A percentile compares a stretch with the other conserved stretches of the same genome.
phyloP scores from a whole-genome alignment of 2,113 vertebrate species.

The Leptosomus discolor region DNA sequence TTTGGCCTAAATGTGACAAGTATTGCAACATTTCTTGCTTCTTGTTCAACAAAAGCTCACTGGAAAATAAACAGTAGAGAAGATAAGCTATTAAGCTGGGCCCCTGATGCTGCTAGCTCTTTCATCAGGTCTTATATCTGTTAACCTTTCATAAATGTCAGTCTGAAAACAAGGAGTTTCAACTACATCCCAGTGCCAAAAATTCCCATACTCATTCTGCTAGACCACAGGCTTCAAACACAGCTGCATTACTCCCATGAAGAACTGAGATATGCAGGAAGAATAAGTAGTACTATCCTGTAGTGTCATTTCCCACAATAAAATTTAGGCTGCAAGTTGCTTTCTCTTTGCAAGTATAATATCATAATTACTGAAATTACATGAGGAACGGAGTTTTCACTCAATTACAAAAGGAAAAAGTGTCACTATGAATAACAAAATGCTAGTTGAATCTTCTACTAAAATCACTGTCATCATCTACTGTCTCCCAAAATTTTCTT shows the following conservation, averaged over 20 bases:
- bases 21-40: constrained; percentile 4
- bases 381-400: neutral
- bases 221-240: neutral
- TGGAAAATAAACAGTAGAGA: constrained; percentile 33
- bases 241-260: neutral
- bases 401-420: neutral
- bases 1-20: neutral
- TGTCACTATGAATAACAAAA: neutral
- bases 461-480: neutral
- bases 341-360: neutral
- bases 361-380: neutral
- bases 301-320: neutral
- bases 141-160: constrained; percentile 48
- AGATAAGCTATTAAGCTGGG: constrained; percentile 14
- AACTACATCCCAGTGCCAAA: neutral
- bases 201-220: neutral
- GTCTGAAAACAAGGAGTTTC: constrained; percentile 1
- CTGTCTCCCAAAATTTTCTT: neutral
- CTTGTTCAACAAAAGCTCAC: constrained; percentile 27
- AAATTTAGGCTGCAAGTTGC: neutral
- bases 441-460: neutral
- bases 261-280: neutral
- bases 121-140: constrained; percentile 40
- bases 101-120: neutral
- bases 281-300: neutral